Conservation (phyloP, 2,113 vertebrate genomes). For the Lipophrys pholis region DNA sequence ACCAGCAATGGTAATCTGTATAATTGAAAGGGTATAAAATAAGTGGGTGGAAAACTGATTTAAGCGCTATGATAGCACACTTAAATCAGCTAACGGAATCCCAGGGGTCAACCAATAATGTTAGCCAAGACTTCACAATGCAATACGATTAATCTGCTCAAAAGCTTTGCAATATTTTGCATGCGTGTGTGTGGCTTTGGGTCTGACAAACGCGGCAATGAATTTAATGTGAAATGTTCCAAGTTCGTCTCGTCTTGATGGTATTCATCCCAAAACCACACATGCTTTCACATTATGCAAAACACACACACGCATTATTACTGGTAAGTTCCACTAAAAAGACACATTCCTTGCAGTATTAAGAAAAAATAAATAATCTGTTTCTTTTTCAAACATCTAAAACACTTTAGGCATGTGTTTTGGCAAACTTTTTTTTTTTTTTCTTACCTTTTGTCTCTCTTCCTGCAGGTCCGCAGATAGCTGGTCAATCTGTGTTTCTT, state of each 20-base stretch:
- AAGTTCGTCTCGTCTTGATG: constrained; percentile 3
- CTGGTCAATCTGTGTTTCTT: constrained; percentile 15
- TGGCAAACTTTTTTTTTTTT: not conserved
- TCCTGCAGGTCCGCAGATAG: constrained; percentile 16
- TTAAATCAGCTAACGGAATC: constrained; percentile 56
- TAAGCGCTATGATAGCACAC: constrained; percentile 45
- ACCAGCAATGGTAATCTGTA: constrained; percentile 59
- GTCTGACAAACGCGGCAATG: constrained; percentile 20
- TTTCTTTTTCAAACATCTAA: not conserved
- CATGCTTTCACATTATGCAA: not conserved
- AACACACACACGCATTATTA: not conserved
- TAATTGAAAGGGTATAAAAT: constrained; percentile 70
- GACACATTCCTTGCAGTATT: not conserved
- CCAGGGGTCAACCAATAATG: constrained; percentile 41
- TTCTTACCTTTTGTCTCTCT: constrained; percentile 28
- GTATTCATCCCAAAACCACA: not conserved
- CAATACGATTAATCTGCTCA: constrained; percentile 38
- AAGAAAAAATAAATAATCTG: not conserved
- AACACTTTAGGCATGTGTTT: constrained; percentile 2
- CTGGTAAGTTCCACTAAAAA: not conserved
- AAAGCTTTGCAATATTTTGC: constrained; percentile 18
- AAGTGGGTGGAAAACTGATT: constrained; percentile 66
- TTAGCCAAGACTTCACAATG: constrained; percentile 38
- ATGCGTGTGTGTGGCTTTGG: constrained; percentile 3
- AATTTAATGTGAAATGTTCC: constrained; percentile 3